These are phyloP conservation scores for Toxotes lorentzi DNA, from an alignment of 2,797 vertebrate species.

Conservation along the genomic window DNA sequence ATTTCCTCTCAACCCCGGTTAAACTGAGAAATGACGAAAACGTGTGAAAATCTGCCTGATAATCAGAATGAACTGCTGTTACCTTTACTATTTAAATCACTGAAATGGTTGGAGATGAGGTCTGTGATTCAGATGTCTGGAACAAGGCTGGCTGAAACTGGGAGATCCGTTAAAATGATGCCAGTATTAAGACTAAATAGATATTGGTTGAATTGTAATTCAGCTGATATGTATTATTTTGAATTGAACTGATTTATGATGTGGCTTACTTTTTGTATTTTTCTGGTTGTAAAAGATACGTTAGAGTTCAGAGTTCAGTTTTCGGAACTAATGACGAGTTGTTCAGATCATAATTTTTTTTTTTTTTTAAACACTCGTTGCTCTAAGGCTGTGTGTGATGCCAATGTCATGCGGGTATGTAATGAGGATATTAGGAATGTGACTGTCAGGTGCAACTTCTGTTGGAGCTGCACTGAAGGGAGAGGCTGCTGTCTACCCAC, in stretches of 20 bases:
- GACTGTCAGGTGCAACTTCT: constrained; percentile 23
- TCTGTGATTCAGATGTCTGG: not conserved
- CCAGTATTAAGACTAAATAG: not conserved
- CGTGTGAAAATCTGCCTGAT: not conserved
- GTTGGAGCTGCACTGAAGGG: constrained; percentile 26
- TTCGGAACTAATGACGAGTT: not conserved
- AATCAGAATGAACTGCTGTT: not conserved
- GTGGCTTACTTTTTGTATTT: not conserved
- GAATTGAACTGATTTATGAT: not conserved
- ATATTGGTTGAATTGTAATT: not conserved
- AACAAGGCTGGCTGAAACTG: not conserved
- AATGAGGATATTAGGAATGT: constrained; percentile 18
- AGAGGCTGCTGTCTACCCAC: constrained; percentile 47
- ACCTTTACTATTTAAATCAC: not conserved
- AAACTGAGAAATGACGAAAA: constrained; percentile 6
- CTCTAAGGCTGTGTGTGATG: not conserved
- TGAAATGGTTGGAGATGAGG: not conserved
- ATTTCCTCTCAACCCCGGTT: not conserved
- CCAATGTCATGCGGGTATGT: constrained; percentile 9
- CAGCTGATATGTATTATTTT: not conserved
- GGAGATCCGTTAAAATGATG: not conserved
- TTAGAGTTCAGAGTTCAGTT: not conserved
- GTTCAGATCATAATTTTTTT: not conserved
- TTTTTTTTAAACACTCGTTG: not conserved
- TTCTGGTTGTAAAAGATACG: not conserved